Percentiles rank a stretch among this genome's conserved stretches.
These are phyloP conservation scores for Galeopsomyia nigrocyanea DNA, from an alignment of 2,888 invertebrate species.

Conservation along the genomic window DNA sequence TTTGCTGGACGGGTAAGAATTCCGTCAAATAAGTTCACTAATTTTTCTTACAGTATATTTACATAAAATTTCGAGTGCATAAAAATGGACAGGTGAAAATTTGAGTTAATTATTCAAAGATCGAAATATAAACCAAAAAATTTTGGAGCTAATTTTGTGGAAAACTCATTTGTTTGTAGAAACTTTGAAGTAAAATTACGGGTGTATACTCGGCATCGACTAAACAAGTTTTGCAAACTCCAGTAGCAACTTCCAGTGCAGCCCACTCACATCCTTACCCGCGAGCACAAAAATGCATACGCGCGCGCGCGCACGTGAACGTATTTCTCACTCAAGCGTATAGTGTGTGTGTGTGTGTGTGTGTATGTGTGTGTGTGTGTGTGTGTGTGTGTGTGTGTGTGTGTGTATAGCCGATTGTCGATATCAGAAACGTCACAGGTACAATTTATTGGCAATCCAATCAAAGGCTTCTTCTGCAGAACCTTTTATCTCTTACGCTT, in stretches of 20 bases:
- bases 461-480: slow-evolving; percentile 37
- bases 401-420: slow-evolving; percentile 30
- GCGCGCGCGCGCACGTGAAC: slow-evolving; percentile 9
- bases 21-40: no score
- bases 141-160: no score
- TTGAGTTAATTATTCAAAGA: no score
- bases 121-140: no score
- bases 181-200: no score
- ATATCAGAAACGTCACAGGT: slow-evolving; percentile 37
- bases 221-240: slow-evolving; percentile 35
- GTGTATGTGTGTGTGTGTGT: no score
- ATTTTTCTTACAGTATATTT: no score
- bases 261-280: slow-evolving; percentile 37
- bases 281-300: slow-evolving; percentile 5
- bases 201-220: background rate
- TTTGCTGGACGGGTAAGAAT: no score
- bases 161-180: no score
- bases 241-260: slow-evolving; percentile 40
- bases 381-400: no score
- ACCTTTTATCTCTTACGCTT: slow-evolving; percentile 30
- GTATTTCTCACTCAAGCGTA: slow-evolving; percentile 18
- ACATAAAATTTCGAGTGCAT: no score
- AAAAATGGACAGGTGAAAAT: no score
- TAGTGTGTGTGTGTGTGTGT: background rate
- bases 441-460: slow-evolving; percentile 45